Percentiles rank a stretch among this genome's conserved stretches.
phyloP scores from a whole-genome alignment of 1,140 invertebrate genomes.

The Trichogramma pretiosum region DNA sequence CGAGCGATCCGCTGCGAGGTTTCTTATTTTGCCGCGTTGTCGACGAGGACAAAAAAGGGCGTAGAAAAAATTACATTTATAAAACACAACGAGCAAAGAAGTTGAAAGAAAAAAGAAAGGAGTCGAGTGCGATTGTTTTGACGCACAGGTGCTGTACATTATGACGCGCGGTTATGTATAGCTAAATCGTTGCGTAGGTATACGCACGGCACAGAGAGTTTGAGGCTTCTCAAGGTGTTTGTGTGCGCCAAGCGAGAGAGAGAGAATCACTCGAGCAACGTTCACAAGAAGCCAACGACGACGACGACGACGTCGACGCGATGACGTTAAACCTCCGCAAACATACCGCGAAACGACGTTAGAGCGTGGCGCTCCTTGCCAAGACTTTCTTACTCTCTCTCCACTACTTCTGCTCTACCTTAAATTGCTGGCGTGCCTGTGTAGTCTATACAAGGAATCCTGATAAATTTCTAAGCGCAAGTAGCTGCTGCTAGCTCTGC shows the following conservation, averaged over 20 bases:
- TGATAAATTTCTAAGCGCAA: constrained; percentile 3
- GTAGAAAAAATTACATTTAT: no score
- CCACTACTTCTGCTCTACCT: background rate
- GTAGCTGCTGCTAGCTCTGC: no score
- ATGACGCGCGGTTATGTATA: no score
- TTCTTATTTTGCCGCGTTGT: no score
- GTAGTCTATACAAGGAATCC: background rate
- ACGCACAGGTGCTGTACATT: no score
- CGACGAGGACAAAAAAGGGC: no score
- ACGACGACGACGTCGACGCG: no score
- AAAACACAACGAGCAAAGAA: no score
- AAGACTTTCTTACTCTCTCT: background rate
- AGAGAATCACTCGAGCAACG: background rate
- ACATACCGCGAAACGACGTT: constrained; percentile 1
- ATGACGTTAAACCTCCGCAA: constrained; percentile 17
- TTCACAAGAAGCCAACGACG: constrained; percentile 1
- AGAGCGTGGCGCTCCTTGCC: background rate
- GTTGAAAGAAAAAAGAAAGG: no score
- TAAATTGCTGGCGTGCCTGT: background rate
- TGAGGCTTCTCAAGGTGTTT: constrained; percentile 35
- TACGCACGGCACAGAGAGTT: no score
- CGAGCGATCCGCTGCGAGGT: no score
- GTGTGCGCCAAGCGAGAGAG: constrained; percentile 22
- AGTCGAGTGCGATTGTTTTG: no score
- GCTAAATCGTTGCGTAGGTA: constrained; percentile 26